These are phyloP conservation scores for Hetaerina titia DNA, from an alignment of 2,888 invertebrate genomes.

Conservation along the genomic window DNA sequence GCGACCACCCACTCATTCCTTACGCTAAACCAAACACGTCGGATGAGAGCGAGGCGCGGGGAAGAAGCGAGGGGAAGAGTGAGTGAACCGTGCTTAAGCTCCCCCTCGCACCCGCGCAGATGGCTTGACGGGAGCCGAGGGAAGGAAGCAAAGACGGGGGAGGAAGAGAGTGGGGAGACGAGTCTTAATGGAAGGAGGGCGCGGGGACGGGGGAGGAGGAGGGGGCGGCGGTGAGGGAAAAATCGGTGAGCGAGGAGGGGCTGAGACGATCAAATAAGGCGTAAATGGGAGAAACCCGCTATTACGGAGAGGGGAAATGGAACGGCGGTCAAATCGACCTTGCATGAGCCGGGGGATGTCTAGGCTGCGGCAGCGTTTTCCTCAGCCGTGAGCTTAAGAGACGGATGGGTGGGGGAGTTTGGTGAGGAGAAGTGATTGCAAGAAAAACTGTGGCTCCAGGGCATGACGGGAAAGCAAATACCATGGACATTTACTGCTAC, in stretches of 20 bases:
- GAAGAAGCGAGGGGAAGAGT: neutral
- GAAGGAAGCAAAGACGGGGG: neutral
- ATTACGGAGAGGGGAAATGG: slow-evolving; percentile 30
- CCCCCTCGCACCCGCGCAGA: neutral
- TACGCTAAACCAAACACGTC: slow-evolving; percentile 39
- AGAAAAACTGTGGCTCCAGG: neutral
- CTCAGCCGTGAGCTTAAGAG: slow-evolving; percentile 4
- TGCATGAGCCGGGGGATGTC: neutral
- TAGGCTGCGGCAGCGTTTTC: neutral
- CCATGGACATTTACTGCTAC: too few species aligned
- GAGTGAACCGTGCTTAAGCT: slow-evolving; percentile 40
- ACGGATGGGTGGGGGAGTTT: neutral
- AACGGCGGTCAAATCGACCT: slow-evolving; percentile 23
- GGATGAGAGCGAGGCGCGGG: neutral
- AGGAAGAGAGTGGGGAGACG: neutral
- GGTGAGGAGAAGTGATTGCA: neutral
- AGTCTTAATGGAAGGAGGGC: neutral
- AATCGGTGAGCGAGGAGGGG: neutral
- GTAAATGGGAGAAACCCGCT: slow-evolving; percentile 55
- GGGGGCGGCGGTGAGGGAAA: neutral
- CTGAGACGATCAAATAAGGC: slow-evolving; percentile 48
- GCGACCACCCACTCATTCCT: slow-evolving; percentile 38
- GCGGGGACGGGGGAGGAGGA: neutral
- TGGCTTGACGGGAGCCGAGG: neutral
- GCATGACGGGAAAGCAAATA: too few species aligned